Base-by-base conservation (phyloP, 2,113 vertebrate species). In the Tiliqua scincoides region DNA sequence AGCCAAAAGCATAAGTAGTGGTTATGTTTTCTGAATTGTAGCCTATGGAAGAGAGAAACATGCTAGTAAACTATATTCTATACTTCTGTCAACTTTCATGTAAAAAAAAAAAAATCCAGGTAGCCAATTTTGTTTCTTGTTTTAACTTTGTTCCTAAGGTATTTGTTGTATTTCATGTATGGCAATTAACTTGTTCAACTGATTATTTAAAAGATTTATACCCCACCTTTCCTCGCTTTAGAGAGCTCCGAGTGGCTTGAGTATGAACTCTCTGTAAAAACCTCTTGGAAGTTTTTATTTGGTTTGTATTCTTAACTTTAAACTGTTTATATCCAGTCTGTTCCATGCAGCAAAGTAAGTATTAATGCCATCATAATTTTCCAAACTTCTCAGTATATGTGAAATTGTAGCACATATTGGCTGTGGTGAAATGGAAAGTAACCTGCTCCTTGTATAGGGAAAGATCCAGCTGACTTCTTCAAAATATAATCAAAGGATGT, bases 311-410 rank as follows among this genome's bases (percentile, higher is more conserved):
- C 97, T 99, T 98, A 97, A 98, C 97, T 95, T 92, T 89, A 71
- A 71, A 73, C 88, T 89, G 85, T 21, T 92, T 72, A 71, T 40
- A 77, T 92, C 86, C 95, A 99, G 99, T 87, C 98, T 99, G 89
- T 99, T 99, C 92, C 99, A 99, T 94, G 98, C 99, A 95, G 99
- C 99, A 90, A 99, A 99, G 99, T 99, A 97, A 99, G 98, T 99
- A 91, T 89, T 87, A 79, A 90, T 84, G 27, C 57, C 61, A 48
- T 77, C 79, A 79, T 43, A 89, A 85, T 87, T 37, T 68, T 70
- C 79, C 6, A 76, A 52, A 21, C 76, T 76, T 87, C 85, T 61
- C 61, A 61, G n/a, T 12, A 1, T 37, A 79, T 78, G 25, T 0
- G 30, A 6, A 79, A 54, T 48, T 12, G 73, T 75, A 20, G 21